Evolutionary conservation across 2,797 vertebrate genomes (phyloP), one percentile per base, ranked within the genome.

Genomic region (Acanthiza pusilla): DNA sequence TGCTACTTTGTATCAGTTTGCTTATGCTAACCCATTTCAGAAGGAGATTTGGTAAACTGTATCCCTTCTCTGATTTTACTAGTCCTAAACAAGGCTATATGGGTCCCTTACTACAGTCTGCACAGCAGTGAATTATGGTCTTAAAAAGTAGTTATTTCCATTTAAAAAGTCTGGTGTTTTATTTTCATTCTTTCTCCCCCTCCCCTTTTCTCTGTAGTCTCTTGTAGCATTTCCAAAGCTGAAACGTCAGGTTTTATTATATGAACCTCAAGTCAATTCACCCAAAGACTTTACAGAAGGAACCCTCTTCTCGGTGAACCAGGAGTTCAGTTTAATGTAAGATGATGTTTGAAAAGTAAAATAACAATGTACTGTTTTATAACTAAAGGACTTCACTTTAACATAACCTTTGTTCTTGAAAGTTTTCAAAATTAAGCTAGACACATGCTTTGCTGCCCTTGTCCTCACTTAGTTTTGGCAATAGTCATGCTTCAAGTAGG

Each of bases 311-410:
- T 99, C 98, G 70, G 99, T 99, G 97, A 99, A 99, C 98, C 99
- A 99, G 98, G 99, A 99, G 91, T 99, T 99, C 98, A 99, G 99
- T 87, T 98, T 99, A 97, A 99, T 99, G 99, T 99, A 98, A 98
- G 99, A 96, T 78, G 48, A 96, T 96, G 63, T 70, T 97, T 95
- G 76, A 94, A 97, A 97, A 91, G 74, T 89, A 88, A 96, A 96
- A 94, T 91, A 83, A 70, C 19, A 68, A 83, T 95, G 72, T 94
- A 73, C 85, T 91, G 38, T 76, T 89, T 94, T 88, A 68, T 77
- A 94, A 54, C 53, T 76, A 72, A 86, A 85, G 34, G n/a, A 81
- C 66, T 94, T 96, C 30, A 34, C 74, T 89, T 93, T 86, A 75
- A 74, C 1, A 40, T 88, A 81, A 83, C 18, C 36, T 88, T 86